phyloP scores from a whole-genome alignment of 2,797 vertebrate genomes.

The Falco cherrug region DNA sequence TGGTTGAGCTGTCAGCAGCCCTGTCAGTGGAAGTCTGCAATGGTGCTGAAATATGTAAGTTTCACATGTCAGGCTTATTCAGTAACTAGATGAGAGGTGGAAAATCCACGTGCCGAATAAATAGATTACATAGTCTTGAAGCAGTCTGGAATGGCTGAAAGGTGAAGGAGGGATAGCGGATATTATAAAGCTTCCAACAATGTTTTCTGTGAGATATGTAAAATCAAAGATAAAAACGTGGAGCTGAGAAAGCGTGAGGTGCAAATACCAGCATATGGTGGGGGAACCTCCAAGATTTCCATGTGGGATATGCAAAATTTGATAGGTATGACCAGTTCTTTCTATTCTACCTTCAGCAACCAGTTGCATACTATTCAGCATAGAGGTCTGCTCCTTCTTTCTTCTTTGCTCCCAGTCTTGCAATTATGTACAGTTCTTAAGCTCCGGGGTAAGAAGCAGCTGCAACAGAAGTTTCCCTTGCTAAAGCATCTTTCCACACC shows the following conservation, averaged over 20 bases:
- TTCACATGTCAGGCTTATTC: background rate
- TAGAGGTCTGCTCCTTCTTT: background rate
- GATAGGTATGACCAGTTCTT: background rate
- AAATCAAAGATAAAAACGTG: background rate
- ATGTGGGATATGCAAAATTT: background rate
- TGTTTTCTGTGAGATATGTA: background rate
- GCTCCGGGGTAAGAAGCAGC: background rate
- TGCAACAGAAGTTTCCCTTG: slow-evolving; percentile 9
- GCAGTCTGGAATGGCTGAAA: background rate
- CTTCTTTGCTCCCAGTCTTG: slow-evolving; percentile 1
- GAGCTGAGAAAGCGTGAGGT: background rate
- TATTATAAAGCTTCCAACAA: background rate
- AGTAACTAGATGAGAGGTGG: background rate
- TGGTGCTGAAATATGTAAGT: background rate
- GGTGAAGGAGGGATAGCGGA: background rate
- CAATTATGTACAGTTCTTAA: background rate
- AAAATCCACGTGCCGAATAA: background rate
- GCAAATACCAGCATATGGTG: background rate
- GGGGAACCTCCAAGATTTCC: background rate
- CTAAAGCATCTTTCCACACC: background rate
- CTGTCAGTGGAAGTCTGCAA: background rate
- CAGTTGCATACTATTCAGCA: background rate
- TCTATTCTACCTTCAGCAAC: background rate
- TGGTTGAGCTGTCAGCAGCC: background rate
- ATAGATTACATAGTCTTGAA: background rate